Conservation (phyloP, 2,888 invertebrate genomes). For the Dicyrtoma fusca region DNA sequence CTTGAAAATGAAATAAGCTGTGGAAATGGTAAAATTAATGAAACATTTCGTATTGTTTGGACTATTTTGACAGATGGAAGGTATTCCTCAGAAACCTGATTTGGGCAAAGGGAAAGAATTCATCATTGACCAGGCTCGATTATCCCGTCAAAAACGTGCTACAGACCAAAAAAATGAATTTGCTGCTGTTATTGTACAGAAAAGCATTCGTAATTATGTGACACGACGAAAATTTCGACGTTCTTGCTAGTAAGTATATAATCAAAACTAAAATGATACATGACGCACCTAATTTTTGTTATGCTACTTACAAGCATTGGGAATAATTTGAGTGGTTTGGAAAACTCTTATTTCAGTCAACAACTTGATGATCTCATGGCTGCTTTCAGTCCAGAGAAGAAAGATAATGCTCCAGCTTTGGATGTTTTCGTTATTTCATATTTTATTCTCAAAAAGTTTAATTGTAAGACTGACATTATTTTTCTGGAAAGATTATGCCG, state of each 20-base stretch:
- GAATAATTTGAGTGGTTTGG: no score
- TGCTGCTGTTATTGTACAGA: constrained; percentile 75
- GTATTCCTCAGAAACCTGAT: constrained; percentile 31
- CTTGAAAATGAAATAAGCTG: no score
- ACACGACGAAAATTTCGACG: constrained; percentile 68
- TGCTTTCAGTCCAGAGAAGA: constrained; percentile 62
- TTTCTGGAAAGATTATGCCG: constrained; percentile 68
- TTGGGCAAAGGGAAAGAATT: constrained; percentile 65
- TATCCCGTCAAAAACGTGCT: constrained; percentile 85
- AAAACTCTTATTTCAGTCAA: constrained; percentile 60
- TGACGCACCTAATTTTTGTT: no score
- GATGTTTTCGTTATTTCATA: constrained; percentile 74
- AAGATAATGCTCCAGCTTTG: constrained; percentile 69
- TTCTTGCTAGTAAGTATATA: constrained; percentile 69
- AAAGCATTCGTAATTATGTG: constrained; percentile 76
- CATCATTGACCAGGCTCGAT: constrained; percentile 88
- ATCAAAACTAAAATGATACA: no score
- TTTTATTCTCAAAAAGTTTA: constrained; percentile 69
- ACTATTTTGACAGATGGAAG: constrained; percentile 23
- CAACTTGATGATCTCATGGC: constrained; percentile 77
- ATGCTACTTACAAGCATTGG: no score
- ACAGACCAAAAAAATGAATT: constrained; percentile 78
- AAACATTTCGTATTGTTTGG: background rate
- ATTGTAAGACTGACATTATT: constrained; percentile 68
- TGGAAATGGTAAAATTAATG: background rate